A percentile compares a stretch with the other conserved stretches of the same genome.
phyloP scores from a whole-genome alignment of 2,113 vertebrate species.

The Rhadina sibilatrix region DNA sequence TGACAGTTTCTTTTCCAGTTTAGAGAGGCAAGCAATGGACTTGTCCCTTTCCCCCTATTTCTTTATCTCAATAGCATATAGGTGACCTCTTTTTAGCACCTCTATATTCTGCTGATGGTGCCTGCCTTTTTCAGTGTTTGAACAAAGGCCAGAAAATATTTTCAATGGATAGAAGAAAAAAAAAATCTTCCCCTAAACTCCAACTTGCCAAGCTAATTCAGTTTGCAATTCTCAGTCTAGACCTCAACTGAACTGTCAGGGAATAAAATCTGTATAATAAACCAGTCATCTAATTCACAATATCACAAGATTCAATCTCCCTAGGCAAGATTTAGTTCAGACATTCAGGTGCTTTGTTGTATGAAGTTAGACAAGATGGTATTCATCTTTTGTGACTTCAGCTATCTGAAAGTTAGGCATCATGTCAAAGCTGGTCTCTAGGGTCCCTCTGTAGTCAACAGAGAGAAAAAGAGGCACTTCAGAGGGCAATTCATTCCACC shows the following conservation, averaged over 20 bases:
- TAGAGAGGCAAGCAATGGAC: background rate
- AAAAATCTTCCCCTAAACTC: background rate
- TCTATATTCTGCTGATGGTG: background rate
- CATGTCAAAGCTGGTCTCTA: conserved; percentile 24
- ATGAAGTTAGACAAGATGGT: conserved; percentile 37
- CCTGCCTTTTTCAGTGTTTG: background rate
- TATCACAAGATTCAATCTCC: conserved; percentile 25
- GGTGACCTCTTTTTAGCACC: background rate
- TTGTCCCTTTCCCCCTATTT: background rate
- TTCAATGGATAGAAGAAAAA: background rate
- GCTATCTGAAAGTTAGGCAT: conserved; percentile 49
- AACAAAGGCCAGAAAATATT: background rate
- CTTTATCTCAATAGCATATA: background rate
- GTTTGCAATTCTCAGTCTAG: background rate
- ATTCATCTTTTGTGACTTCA: conserved; percentile 49
- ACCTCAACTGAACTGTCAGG: conserved; percentile 2
- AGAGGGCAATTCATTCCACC: conserved; percentile 46
- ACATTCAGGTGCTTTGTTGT: conserved; percentile 39
- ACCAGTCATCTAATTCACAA: background rate
- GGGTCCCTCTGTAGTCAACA: conserved; percentile 24
- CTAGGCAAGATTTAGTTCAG: conserved; percentile 54
- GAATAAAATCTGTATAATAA: conserved; percentile 47
- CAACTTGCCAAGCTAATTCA: background rate
- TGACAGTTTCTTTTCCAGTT: background rate
- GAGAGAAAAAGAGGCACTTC: conserved; percentile 48